phyloP scores from a whole-genome alignment of 2,888 invertebrate genomes.

The Graphium colonna region DNA sequence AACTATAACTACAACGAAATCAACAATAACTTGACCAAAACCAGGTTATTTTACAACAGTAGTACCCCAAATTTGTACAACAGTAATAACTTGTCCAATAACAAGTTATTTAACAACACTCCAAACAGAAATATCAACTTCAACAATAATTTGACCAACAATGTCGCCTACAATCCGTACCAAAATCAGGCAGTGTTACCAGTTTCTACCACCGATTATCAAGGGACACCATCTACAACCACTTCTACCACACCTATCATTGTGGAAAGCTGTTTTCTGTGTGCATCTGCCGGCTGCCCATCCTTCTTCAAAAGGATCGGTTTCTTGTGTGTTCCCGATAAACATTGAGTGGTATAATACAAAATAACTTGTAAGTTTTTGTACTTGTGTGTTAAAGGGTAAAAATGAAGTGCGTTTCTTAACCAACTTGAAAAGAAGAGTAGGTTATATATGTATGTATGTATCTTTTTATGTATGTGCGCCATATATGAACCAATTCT shows the following conservation, averaged over 20 bases:
- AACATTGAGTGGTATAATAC: not conserved
- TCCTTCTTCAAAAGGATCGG: slow-evolving; percentile 13
- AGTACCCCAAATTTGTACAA: not conserved
- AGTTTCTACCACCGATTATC: not conserved
- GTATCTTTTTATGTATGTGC: too few species aligned
- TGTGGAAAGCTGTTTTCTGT: slow-evolving; percentile 8
- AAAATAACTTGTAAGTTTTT: not conserved
- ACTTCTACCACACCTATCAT: slow-evolving; percentile 5
- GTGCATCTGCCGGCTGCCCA: slow-evolving; percentile 6
- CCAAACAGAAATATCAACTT: not conserved
- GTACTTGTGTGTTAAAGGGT: not conserved
- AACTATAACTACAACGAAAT: not conserved
- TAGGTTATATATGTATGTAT: too few species aligned
- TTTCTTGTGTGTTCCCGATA: slow-evolving; percentile 4
- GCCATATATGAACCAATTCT: too few species aligned
- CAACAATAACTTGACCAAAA: not conserved
- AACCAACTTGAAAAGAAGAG: too few species aligned
- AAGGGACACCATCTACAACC: not conserved
- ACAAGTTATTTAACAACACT: not conserved
- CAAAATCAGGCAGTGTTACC: not conserved
- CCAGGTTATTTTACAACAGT: not conserved
- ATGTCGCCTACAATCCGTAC: not conserved
- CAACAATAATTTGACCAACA: not conserved
- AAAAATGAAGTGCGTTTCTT: too few species aligned
- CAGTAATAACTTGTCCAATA: not conserved